phyloP scores from a whole-genome alignment of 2,113 vertebrate species.

The Phalacrocorax carbo region DNA sequence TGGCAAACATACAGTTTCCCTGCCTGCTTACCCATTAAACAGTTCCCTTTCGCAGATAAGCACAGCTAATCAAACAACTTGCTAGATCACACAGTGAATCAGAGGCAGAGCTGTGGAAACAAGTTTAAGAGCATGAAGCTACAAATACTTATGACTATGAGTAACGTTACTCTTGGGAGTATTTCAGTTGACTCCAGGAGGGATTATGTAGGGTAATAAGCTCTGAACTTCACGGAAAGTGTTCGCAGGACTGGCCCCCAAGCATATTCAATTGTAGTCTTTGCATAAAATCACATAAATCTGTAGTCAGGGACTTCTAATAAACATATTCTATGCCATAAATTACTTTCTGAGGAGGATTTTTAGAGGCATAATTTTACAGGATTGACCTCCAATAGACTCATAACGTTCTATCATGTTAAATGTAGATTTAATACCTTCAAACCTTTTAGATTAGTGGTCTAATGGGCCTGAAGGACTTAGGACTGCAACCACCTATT shows the following conservation, averaged over 20 bases:
- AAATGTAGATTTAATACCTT: constrained; percentile 64
- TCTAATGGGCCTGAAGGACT: constrained; percentile 39
- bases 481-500: background rate
- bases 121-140: constrained; percentile 19
- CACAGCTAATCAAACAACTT: background rate
- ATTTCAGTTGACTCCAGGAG: constrained; percentile 11
- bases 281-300: constrained; percentile 58
- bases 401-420: constrained; percentile 60
- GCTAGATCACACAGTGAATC: background rate
- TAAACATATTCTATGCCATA: constrained; percentile 51
- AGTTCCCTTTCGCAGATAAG: background rate
- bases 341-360: constrained; percentile 55
- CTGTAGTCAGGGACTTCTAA: constrained; percentile 1
- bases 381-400: constrained; percentile 55
- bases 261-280: background rate
- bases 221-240: constrained; percentile 4
- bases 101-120: constrained; percentile 2
- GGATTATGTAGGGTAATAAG: constrained; percentile 41
- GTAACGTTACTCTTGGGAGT: constrained; percentile 38
- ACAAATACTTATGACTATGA: background rate
- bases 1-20: background rate
- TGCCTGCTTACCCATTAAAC: background rate
- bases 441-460: constrained; percentile 46
- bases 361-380: constrained; percentile 57
- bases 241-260: background rate